These are phyloP conservation scores for Oenanthe melanoleuca DNA, from an alignment of 2,113 vertebrate genomes.

Conservation along the genomic window DNA sequence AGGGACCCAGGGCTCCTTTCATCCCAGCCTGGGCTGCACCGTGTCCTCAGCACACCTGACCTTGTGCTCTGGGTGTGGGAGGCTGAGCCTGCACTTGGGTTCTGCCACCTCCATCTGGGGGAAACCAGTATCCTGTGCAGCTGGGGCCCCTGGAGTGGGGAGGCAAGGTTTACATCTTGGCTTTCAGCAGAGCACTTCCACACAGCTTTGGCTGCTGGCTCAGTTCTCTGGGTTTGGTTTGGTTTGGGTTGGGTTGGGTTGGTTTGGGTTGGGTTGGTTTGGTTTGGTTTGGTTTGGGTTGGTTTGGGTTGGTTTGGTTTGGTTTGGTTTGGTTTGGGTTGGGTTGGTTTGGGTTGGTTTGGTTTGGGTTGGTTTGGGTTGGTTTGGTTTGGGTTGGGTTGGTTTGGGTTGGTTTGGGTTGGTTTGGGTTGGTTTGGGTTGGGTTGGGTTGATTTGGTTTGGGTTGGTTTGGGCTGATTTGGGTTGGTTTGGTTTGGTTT, in stretches of 20 bases:
- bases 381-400: background rate
- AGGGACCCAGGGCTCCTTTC: background rate
- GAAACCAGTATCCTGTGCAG: background rate
- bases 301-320: background rate
- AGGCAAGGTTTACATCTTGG: background rate
- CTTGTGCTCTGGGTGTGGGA: background rate
- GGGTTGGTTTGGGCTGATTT: background rate
- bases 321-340: no score
- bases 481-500: background rate
- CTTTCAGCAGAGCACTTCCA: background rate
- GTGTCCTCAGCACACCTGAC: accelerated
- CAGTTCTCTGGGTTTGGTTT: background rate
- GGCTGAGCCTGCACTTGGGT: background rate
- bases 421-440: background rate
- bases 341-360: background rate
- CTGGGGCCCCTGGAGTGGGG: background rate
- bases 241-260: background rate
- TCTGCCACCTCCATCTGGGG: background rate
- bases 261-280: background rate
- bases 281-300: no score
- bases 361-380: no score
- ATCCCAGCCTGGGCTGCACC: accelerated
- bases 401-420: background rate
- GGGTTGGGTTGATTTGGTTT: no score
- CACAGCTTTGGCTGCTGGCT: background rate